Conservation (phyloP, 2,797 vertebrate species). For the Tapera naevia region DNA sequence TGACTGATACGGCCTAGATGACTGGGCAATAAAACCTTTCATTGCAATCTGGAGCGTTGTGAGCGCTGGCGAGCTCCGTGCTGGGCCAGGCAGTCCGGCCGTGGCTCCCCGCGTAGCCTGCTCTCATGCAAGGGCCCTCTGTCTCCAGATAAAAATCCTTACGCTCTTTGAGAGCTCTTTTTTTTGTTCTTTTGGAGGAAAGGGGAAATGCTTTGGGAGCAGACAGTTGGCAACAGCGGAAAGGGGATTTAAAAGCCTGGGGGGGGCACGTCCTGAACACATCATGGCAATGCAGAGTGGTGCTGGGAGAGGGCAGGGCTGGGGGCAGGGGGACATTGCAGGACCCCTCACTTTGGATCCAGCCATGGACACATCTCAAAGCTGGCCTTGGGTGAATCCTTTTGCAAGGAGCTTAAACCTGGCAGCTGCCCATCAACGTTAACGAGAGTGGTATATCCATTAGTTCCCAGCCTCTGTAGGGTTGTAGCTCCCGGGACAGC, state of each 20-base stretch:
- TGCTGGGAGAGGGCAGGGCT: not conserved
- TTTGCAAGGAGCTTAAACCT: not conserved
- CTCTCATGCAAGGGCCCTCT: not conserved
- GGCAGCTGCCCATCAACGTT: not conserved
- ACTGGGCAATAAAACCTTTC: constrained; percentile 6
- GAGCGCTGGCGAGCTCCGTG: not conserved
- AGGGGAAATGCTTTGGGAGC: not conserved
- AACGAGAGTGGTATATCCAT: not conserved
- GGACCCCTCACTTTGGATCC: not conserved
- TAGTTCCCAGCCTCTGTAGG: not conserved
- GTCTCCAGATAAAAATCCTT: not conserved
- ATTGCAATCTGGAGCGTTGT: not conserved
- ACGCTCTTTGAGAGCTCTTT: not conserved
- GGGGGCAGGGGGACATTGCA: not conserved
- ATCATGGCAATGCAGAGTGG: no score
- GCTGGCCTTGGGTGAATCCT: not conserved
- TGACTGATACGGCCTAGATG: not conserved
- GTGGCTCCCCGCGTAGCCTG: not conserved
- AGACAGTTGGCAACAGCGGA: accelerated
- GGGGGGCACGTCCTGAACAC: accelerated
- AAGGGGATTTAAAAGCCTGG: not conserved
- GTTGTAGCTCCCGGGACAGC: not conserved
- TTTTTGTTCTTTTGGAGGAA: not conserved
- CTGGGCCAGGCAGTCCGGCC: accelerated
- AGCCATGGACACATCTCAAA: not conserved